A percentile compares a stretch with the other conserved stretches of the same genome.
phyloP scores from a whole-genome alignment of 2,888 invertebrate species.

The Altica lythri region DNA sequence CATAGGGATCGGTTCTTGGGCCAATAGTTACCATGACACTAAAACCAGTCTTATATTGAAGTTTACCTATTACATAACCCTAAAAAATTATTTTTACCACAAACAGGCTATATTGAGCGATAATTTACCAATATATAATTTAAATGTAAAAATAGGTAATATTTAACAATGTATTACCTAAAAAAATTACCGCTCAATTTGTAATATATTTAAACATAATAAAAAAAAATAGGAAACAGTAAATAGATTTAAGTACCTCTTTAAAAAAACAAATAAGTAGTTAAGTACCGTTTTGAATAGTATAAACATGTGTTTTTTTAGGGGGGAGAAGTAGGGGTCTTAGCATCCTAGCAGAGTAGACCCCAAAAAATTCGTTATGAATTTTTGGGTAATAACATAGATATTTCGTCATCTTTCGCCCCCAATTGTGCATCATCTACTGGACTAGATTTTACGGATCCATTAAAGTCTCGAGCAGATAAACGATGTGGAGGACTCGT shows the following conservation, averaged over 20 bases:
- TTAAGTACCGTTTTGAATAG: neutral
- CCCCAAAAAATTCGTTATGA: slow-evolving; percentile 49
- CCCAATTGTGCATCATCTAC: slow-evolving; percentile 43
- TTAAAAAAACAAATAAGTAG: neutral
- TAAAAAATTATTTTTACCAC: neutral
- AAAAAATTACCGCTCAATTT: neutral
- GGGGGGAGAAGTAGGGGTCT: no score
- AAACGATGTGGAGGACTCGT: slow-evolving; percentile 48
- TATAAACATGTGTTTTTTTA: slow-evolving; percentile 1
- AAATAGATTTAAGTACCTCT: neutral
- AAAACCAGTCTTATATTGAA: no score
- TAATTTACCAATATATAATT: no score
- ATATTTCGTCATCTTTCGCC: slow-evolving; percentile 48
- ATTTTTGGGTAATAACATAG: slow-evolving; percentile 51
- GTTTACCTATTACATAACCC: no score
- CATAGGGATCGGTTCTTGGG: no score
- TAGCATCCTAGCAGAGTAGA: neutral
- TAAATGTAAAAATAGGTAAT: no score
- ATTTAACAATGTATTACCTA: no score
- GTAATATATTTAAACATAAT: no score
- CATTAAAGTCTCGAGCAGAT: slow-evolving; percentile 49
- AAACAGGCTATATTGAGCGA: neutral
- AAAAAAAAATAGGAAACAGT: neutral
- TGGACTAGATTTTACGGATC: slow-evolving; percentile 48
- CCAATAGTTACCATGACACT: no score